A percentile compares a stretch with the other conserved stretches of the same genome.
Evolutionary conservation across 2,113 vertebrate genomes (phyloP).

Genomic region (Cariama cristata): DNA sequence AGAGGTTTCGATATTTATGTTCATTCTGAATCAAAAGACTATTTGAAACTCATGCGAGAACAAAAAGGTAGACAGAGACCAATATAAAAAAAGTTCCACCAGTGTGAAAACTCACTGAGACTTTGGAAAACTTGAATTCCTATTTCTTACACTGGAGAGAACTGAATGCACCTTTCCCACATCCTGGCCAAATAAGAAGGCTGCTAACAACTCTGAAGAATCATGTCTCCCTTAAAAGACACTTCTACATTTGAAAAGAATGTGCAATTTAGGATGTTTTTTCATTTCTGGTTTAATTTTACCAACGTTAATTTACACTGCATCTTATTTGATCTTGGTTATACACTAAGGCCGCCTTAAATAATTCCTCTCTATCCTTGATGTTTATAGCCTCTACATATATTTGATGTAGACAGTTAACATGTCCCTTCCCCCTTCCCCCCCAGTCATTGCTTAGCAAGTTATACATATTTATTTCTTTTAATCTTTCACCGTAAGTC

Average conservation of each 20-base stretch:
- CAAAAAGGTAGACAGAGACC: neutral
- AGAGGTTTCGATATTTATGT: neutral
- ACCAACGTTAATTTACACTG: neutral
- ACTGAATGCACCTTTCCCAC: neutral
- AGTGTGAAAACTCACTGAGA: neutral
- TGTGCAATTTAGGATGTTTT: neutral
- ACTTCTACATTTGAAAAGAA: neutral
- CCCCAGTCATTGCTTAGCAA: conserved; percentile 39
- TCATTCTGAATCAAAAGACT: neutral
- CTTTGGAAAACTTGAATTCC: neutral
- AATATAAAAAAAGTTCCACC: neutral
- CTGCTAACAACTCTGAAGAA: neutral
- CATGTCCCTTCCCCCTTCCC: neutral
- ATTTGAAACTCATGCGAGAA: neutral
- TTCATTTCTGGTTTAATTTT: neutral
- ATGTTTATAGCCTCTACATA: conserved; percentile 35
- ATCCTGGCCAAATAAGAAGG: neutral
- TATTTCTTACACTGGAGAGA: neutral
- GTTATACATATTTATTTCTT: conserved; percentile 73
- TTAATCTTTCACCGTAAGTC: conserved; percentile 62
- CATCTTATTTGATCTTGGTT: neutral
- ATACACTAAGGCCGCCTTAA: conserved; percentile 1
- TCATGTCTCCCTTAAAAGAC: neutral
- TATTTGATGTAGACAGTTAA: conserved; percentile 19
- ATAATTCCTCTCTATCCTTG: conserved; percentile 6